These are phyloP conservation scores for Panulirus ornatus DNA, from an alignment of 1,140 invertebrate species.

Conservation along the genomic window DNA sequence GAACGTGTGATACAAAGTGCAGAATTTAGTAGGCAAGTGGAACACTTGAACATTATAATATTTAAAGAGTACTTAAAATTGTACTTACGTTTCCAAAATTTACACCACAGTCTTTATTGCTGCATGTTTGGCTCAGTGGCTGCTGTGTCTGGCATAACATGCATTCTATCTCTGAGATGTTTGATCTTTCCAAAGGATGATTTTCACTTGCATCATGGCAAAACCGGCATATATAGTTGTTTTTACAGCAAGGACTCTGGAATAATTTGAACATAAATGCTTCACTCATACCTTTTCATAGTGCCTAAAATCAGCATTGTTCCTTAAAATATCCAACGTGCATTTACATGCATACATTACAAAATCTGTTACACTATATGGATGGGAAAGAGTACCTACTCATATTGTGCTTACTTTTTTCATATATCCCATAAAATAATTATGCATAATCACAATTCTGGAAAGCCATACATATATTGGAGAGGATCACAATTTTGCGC, in stretches of 20 bases:
- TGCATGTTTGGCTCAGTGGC: constrained; percentile 87
- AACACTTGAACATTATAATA: neutral
- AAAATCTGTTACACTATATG: no score
- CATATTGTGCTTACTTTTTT: no score
- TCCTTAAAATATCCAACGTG: no score
- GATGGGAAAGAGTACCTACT: no score
- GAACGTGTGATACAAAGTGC: neutral
- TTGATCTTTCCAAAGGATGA: constrained; percentile 89
- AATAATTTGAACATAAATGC: constrained; percentile 20
- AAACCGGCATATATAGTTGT: constrained; percentile 91
- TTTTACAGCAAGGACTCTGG: constrained; percentile 92
- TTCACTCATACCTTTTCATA: no score
- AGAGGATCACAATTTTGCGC: no score
- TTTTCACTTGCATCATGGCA: constrained; percentile 92
- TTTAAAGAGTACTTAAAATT: neutral
- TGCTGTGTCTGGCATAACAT: constrained; percentile 88
- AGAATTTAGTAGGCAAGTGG: neutral
- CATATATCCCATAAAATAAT: no score
- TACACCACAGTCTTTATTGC: constrained; percentile 83
- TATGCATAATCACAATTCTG: no score
- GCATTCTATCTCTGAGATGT: constrained; percentile 89
- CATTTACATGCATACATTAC: no score
- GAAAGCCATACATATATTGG: no score
- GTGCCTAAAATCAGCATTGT: no score
- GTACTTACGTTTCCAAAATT: constrained; percentile 85